Percentiles rank a stretch among this genome's conserved stretches.
Conservation (phyloP, 2,888 invertebrate genomes). For the Melolontha melolontha region DNA sequence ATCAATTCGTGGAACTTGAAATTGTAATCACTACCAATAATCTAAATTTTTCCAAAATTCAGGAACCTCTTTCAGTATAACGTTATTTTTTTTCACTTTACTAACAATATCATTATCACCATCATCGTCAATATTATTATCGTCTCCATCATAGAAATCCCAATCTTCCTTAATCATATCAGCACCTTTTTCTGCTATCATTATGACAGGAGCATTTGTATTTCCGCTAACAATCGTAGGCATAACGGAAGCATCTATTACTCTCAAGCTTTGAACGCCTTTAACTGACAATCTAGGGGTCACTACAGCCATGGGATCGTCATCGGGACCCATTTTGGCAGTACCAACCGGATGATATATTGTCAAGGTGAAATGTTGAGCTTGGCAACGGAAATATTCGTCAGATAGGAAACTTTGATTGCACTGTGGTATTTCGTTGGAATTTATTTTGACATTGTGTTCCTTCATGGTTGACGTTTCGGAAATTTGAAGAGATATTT, state of each 20-base stretch:
- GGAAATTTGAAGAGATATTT: slow-evolving; percentile 72
- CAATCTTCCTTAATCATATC: slow-evolving; percentile 92
- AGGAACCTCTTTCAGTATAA: slow-evolving; percentile 21
- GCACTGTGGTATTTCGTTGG: slow-evolving; percentile 76
- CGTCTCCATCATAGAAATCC: slow-evolving; percentile 55
- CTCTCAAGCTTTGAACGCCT: slow-evolving; percentile 81
- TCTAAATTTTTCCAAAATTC: slow-evolving; percentile 30
- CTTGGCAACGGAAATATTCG: slow-evolving; percentile 82
- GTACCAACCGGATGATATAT: slow-evolving; percentile 88
- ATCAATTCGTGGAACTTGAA: not conserved
- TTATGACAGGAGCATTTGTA: slow-evolving; percentile 89
- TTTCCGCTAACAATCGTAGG: slow-evolving; percentile 90
- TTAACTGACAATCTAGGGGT: slow-evolving; percentile 79
- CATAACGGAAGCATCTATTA: slow-evolving; percentile 90
- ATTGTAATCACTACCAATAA: slow-evolving; percentile 29
- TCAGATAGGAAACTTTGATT: slow-evolving; percentile 74
- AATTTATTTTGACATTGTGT: slow-evolving; percentile 74
- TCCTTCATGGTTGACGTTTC: slow-evolving; percentile 72
- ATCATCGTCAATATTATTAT: not conserved
- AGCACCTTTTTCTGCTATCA: slow-evolving; percentile 91
- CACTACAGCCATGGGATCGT: slow-evolving; percentile 75
- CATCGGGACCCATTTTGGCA: slow-evolving; percentile 81
- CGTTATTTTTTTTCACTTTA: slow-evolving; percentile 4
- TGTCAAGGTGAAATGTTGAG: slow-evolving; percentile 80
- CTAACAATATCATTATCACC: not conserved